A percentile compares a stretch with the other conserved stretches of the same genome.
phyloP scores from a whole-genome alignment of 2,888 invertebrate species.

The Drosophila imparisetae region DNA sequence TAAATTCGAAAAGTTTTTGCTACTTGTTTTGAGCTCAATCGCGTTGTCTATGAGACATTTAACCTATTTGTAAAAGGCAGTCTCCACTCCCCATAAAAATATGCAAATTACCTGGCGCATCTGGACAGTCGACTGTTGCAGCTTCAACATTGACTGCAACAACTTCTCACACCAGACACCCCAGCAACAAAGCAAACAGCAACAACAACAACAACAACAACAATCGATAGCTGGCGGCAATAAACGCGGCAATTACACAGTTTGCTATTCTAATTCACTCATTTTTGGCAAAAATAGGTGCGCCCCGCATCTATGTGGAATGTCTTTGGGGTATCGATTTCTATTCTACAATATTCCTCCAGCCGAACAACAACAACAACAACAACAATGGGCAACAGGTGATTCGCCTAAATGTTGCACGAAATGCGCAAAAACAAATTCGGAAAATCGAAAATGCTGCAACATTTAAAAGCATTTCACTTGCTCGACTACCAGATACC shows the following conservation, averaged over 20 bases:
- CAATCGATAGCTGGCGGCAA: conserved; percentile 52
- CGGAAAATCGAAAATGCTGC: conserved; percentile 57
- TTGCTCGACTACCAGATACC: conserved; percentile 21
- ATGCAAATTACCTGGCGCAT: conserved; percentile 49
- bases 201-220: conserved; percentile 35
- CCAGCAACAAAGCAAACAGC: conserved; percentile 25
- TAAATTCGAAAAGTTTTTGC: conserved; percentile 3
- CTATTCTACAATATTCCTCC: conserved; percentile 18
- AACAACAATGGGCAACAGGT: conserved; percentile 67
- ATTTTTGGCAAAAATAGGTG: conserved; percentile 67
- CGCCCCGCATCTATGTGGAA: conserved; percentile 59
- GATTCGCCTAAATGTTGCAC: conserved; percentile 77
- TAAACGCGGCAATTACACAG: conserved; percentile 76
- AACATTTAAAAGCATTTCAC: conserved; percentile 9
- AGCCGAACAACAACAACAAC: conserved; percentile 22
- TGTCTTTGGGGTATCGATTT: conserved; percentile 45
- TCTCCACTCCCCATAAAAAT: conserved; percentile 43
- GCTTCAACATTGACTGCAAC: conserved; percentile 24
- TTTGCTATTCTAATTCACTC: conserved; percentile 79
- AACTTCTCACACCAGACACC: conserved; percentile 46
- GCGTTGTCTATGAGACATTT: conserved; percentile 26
- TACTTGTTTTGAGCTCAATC: conserved; percentile 2
- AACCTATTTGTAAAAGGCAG: conserved; percentile 47
- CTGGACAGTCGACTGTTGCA: conserved; percentile 29
- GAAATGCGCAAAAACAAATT: conserved; percentile 76